Base-by-base conservation (phyloP, 2,113 vertebrate species). In the Platycercus adscitus region DNA sequence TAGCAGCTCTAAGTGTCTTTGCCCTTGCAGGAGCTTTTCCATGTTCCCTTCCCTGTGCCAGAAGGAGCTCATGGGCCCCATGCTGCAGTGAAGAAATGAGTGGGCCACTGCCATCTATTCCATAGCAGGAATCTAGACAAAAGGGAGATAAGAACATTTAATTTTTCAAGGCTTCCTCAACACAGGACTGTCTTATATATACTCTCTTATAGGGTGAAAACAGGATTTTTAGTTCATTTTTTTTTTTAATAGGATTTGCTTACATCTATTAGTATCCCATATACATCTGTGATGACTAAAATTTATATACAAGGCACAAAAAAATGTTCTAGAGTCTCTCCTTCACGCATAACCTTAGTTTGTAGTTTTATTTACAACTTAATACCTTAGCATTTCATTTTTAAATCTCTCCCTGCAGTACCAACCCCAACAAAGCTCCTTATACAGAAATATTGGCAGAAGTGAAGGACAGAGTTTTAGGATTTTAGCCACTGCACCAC, bases 41-140 rank as follows among this genome's bases (percentile, higher is more conserved):
- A 13, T 47, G 24, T 60, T 78, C 18, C 12, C 11, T 75, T 14
- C 37, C 60, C 60, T 64, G n/a, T 23, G 78, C 71, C 73, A 81
- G 86, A 81, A 86, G 35, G 33, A 88, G 11, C 12, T 4, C 1
- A 60, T 5, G 37, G 55, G 88, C 46, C 44, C 81, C 31, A 35
- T 47, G 33, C 60, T 92, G 58, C 78, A 96, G 47, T 92, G 56
- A 90, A 91, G 72, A 95, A 97, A 96, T 50, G 86, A 23, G 17
- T 50, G 91, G 80, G 37, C 63, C 60, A 82, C 80, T n/a, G 6
- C 19, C 66, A 86, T 89, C 65, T 94, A 94, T 94, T 94, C 95
- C 71, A 89, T 35, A 95, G 39, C 81, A 73, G 37, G 44, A 65
- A 81, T 70, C 60, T 91, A 85, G 84, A 47, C 7, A 52, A 94